phyloP scores from a whole-genome alignment of 2,888 invertebrate species.

The Masnerella sp. region DNA sequence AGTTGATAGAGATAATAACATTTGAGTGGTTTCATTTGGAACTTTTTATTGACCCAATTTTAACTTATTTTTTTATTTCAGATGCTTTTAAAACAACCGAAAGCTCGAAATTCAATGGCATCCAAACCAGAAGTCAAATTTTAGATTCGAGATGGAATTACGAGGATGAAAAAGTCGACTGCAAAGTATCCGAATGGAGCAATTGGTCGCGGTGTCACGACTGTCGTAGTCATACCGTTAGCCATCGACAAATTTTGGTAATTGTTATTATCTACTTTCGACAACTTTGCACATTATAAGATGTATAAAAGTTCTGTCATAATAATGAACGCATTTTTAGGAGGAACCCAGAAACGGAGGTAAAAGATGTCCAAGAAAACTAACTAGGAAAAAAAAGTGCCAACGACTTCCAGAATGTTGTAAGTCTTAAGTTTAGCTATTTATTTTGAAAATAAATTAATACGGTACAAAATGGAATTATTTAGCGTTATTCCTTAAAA shows the following conservation, averaged over 20 bases:
- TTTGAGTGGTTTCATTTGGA: too few species aligned
- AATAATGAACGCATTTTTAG: constrained; percentile 70
- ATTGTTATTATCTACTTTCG: too few species aligned
- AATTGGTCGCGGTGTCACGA: constrained; percentile 91
- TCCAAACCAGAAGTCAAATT: constrained; percentile 70
- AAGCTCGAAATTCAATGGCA: constrained; percentile 67
- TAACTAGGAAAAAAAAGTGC: constrained; percentile 75
- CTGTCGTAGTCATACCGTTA: constrained; percentile 81
- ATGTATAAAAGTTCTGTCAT: too few species aligned
- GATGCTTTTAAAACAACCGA: constrained; percentile 28
- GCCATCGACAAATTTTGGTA: constrained; percentile 71
- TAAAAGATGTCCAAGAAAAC: constrained; percentile 81
- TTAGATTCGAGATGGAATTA: constrained; percentile 63
- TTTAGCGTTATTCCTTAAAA: constrained; percentile 5
- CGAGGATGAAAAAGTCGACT: constrained; percentile 79
- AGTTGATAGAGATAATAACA: too few species aligned
- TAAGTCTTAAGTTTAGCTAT: constrained; percentile 64
- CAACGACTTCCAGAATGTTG: constrained; percentile 71
- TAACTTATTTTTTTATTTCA: constrained; percentile 21
- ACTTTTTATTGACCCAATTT: too few species aligned
- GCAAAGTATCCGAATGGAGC: constrained; percentile 88
- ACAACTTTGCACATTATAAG: too few species aligned
- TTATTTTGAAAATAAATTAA: not conserved
- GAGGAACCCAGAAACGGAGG: constrained; percentile 81
- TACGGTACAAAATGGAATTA: not conserved